Conservation (phyloP, 1,140 invertebrate species). For the Ylistrum balloti region DNA sequence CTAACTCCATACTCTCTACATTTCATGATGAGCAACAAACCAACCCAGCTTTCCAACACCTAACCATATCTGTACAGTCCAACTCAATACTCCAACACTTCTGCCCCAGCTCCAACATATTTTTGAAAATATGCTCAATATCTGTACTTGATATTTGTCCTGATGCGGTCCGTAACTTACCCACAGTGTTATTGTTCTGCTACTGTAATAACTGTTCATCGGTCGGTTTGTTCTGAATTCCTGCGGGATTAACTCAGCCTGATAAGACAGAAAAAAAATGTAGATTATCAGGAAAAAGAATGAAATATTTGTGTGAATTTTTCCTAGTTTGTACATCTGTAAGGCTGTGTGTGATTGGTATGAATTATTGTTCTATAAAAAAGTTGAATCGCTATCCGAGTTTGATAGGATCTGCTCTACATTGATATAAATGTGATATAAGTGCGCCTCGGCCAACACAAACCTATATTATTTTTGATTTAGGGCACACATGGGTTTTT, state of each 20-base stretch:
- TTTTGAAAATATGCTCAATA: too few species aligned
- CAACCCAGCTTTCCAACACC: neutral
- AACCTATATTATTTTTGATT: constrained; percentile 30
- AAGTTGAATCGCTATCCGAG: neutral
- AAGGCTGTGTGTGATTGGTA: neutral
- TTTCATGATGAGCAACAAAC: neutral
- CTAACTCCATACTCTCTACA: too few species aligned
- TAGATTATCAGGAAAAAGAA: neutral
- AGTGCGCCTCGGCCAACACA: neutral
- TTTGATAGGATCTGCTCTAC: neutral
- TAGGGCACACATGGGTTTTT: constrained; percentile 30
- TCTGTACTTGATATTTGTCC: too few species aligned
- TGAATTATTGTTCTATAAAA: constrained; percentile 29
- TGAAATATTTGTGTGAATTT: constrained; percentile 10
- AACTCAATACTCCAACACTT: neutral
- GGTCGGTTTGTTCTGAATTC: constrained; percentile 8
- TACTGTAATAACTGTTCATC: neutral
- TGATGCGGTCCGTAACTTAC: neutral
- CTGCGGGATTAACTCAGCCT: neutral
- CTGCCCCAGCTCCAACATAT: neutral
- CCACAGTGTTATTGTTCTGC: neutral
- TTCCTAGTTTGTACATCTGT: neutral
- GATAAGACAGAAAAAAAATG: constrained; percentile 6
- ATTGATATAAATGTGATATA: neutral
- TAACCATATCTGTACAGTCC: neutral